A percentile compares a stretch with the other conserved stretches of the same genome.
Evolutionary conservation across 2,888 invertebrate genomes (phyloP).

Genomic region (Alcis repandata): DNA sequence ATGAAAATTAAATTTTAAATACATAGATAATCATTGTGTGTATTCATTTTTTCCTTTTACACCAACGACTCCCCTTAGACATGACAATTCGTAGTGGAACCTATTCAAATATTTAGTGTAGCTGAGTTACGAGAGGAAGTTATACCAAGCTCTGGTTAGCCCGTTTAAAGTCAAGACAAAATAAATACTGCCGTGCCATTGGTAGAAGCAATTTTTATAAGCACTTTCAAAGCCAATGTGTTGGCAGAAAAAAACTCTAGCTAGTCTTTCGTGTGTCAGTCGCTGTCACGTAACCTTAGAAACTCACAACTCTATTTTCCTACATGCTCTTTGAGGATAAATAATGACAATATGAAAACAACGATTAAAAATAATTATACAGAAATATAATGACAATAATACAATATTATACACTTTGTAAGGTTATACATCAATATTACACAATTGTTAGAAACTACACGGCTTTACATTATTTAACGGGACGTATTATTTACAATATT

Average conservation of each 20-base stretch:
- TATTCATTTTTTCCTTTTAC: slow-evolving; percentile 61
- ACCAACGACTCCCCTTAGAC: background rate
- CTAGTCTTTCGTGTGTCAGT: background rate
- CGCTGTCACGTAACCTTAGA: background rate
- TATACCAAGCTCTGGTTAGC: too few species aligned
- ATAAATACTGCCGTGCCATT: too few species aligned
- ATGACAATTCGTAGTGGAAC: too few species aligned
- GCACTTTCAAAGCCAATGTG: too few species aligned
- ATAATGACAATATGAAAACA: slow-evolving; percentile 43
- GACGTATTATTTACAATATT: slow-evolving; percentile 14
- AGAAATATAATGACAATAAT: slow-evolving; percentile 71
- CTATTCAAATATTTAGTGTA: too few species aligned
- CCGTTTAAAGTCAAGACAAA: too few species aligned
- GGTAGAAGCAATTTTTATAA: too few species aligned
- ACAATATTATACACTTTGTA: slow-evolving; percentile 59
- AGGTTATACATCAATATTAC: slow-evolving; percentile 35
- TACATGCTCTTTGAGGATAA: too few species aligned
- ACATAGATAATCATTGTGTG: slow-evolving; percentile 83
- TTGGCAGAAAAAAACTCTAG: background rate
- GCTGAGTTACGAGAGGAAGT: background rate
- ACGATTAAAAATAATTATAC: slow-evolving; percentile 65
- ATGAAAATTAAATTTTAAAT: slow-evolving; percentile 87
- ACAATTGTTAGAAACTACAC: slow-evolving; percentile 13
- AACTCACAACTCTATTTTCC: too few species aligned
- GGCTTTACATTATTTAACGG: slow-evolving; percentile 24